phyloP scores from a whole-genome alignment of 2,888 invertebrate species.

The Zelleria hepariella region DNA sequence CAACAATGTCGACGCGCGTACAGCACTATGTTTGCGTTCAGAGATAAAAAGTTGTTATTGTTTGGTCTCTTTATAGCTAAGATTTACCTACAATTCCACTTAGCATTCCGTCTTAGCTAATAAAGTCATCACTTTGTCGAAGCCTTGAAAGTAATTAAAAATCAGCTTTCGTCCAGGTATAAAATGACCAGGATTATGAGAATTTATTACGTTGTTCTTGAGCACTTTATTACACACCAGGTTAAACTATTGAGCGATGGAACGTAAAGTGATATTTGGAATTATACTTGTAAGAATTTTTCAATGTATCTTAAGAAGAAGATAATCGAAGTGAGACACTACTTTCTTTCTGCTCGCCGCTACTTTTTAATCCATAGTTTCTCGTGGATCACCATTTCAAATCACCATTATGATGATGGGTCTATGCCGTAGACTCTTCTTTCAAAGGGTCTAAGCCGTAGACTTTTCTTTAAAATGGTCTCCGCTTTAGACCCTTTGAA shows the following conservation, averaged over 20 bases:
- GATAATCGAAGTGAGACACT: no score
- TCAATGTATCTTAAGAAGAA: no score
- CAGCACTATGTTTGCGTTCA: slow-evolving; percentile 33
- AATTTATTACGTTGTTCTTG: no score
- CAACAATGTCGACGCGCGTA: slow-evolving; percentile 11
- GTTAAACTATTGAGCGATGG: neutral
- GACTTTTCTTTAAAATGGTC: no score
- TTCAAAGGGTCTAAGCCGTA: no score
- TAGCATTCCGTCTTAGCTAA: neutral
- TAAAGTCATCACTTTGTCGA: neutral
- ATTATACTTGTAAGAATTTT: neutral
- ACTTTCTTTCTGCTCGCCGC: no score
- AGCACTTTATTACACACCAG: no score
- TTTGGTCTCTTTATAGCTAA: slow-evolving; percentile 22
- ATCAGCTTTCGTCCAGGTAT: neutral
- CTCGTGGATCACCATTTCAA: no score
- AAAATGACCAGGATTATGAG: neutral
- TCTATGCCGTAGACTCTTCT: no score
- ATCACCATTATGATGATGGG: no score
- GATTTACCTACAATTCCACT: neutral
- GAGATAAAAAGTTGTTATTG: slow-evolving; percentile 43
- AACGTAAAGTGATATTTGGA: neutral
- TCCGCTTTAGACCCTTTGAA: no score
- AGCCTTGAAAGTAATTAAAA: neutral
- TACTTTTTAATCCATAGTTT: no score